Conservation (phyloP, 2,888 invertebrate genomes). For the Sinodicranocentrus sp. region DNA sequence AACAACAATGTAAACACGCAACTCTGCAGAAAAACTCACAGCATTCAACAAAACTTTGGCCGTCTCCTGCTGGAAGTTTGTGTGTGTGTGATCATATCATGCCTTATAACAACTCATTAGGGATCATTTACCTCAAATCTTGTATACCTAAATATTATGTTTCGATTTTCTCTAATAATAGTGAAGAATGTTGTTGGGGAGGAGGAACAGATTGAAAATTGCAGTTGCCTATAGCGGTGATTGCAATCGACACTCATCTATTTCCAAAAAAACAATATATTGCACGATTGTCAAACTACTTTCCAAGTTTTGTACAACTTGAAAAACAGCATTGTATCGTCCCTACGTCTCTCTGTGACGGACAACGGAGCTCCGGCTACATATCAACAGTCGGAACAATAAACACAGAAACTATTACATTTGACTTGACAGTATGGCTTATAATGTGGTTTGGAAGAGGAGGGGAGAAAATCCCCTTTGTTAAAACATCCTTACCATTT, state of each 20-base stretch:
- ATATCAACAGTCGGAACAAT: background rate
- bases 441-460: background rate
- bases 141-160: constrained; percentile 3
- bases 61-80: background rate
- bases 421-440: background rate
- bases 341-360: background rate
- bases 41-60: too few relatives aligned
- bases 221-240: constrained; percentile 12
- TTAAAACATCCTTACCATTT: background rate
- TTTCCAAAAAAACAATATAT: constrained; percentile 20
- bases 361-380: too few relatives aligned
- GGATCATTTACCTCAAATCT: constrained; percentile 10
- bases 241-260: constrained; percentile 21
- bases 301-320: constrained; percentile 23
- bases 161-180: constrained; percentile 1
- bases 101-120: constrained; percentile 26
- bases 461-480: constrained; percentile 3
- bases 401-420: constrained; percentile 14
- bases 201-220: constrained; percentile 19
- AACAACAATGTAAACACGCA: too few relatives aligned
- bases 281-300: constrained; percentile 30
- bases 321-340: constrained; percentile 27
- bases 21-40: too few relatives aligned
- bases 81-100: background rate
- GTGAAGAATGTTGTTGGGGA: constrained; percentile 9